Evolutionary conservation across 2,113 vertebrate genomes (phyloP).

Genomic region (Phalacrocorax carbo): DNA sequence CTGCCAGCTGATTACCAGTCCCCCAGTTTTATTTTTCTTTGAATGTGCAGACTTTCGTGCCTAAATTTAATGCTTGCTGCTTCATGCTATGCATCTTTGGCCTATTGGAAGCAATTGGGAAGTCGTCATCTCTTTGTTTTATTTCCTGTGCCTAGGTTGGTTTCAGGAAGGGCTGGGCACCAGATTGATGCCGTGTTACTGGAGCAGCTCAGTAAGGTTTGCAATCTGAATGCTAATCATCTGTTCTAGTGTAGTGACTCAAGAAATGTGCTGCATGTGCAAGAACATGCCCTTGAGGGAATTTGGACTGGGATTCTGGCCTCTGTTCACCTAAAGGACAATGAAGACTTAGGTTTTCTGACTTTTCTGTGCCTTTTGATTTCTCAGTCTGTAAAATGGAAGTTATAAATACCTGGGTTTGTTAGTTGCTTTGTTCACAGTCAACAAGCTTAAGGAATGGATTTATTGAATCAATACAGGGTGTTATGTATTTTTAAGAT

Average conservation of each 20-base stretch:
- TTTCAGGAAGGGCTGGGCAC: background rate
- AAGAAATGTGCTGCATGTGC: rapidly evolving
- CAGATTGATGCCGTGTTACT: background rate
- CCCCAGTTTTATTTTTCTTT: background rate
- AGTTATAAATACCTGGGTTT: background rate
- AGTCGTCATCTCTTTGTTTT: background rate
- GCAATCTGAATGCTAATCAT: background rate
- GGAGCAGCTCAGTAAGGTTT: background rate
- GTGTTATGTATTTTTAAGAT: background rate
- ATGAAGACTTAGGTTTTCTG: background rate
- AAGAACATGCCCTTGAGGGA: background rate
- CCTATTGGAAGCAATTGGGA: background rate
- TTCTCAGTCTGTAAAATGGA: background rate
- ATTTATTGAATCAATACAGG: background rate
- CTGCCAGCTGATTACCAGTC: background rate
- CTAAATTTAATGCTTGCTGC: background rate
- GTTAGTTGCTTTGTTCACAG: background rate
- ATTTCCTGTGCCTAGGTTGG: background rate
- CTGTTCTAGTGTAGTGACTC: rapidly evolving
- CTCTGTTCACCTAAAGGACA: background rate
- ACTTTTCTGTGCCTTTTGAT: background rate
- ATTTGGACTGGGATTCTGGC: background rate
- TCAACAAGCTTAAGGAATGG: background rate
- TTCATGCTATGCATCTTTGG: background rate
- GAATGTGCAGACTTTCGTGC: background rate